phyloP scores from a whole-genome alignment of 2,797 vertebrate species.

The Brachyrhaphis roseni region DNA sequence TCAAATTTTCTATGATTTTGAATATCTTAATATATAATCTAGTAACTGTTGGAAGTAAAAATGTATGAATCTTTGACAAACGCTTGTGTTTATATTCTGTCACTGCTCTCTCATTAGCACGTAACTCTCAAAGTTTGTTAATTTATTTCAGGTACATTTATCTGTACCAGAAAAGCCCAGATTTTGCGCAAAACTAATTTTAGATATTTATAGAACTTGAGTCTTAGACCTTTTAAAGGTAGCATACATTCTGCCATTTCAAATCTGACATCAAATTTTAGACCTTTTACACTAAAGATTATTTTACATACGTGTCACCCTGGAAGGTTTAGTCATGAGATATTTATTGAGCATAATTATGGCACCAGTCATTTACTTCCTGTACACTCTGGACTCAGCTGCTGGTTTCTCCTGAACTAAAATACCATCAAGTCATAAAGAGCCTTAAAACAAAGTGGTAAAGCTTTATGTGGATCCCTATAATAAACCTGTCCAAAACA shows the following conservation, averaged over 20 bases:
- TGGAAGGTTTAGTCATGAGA: not conserved
- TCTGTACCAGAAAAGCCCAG: not conserved
- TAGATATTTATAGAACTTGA: not conserved
- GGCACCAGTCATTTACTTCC: not conserved
- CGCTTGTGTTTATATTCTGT: not conserved
- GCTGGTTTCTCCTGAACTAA: not conserved
- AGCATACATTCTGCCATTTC: not conserved
- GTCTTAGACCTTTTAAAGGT: not conserved
- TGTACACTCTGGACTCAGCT: not conserved
- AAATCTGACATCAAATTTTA: not conserved
- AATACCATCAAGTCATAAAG: not conserved
- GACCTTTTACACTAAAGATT: not conserved
- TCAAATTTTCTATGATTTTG: too few relatives aligned
- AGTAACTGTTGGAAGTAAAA: not conserved
- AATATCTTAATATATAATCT: too few relatives aligned
- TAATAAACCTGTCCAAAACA: not conserved
- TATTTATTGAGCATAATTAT: not conserved
- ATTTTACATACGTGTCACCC: not conserved
- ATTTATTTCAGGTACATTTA: too few relatives aligned
- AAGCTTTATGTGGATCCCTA: not conserved
- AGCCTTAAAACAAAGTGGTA: not conserved
- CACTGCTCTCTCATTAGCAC: not conserved
- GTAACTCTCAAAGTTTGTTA: not conserved
- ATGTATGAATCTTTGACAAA: not conserved
- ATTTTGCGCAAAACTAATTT: not conserved